These are phyloP conservation scores for Tragopan temminckii DNA, from an alignment of 2,797 vertebrate genomes.

Conservation along the genomic window DNA sequence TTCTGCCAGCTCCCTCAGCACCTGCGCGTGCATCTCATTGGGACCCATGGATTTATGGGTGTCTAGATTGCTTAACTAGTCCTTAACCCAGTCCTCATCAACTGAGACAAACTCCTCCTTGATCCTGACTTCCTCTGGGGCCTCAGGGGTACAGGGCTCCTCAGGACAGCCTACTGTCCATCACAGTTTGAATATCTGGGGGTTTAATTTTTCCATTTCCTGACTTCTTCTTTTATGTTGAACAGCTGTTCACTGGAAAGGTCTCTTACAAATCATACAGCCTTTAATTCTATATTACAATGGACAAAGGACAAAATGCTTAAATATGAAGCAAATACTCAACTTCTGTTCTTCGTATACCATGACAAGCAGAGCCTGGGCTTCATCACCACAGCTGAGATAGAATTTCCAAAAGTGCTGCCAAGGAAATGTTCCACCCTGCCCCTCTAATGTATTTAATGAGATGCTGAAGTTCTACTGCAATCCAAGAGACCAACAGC, in stretches of 20 bases:
- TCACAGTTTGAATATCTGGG: background rate
- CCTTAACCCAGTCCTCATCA: no score
- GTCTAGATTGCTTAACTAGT: no score
- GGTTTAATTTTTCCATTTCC: background rate
- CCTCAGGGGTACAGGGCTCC: no score
- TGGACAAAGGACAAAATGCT: background rate
- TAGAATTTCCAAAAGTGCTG: background rate
- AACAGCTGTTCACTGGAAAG: background rate
- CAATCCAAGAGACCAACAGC: slow-evolving; percentile 10
- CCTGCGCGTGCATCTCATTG: no score
- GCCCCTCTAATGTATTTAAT: background rate
- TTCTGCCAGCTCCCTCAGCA: no score
- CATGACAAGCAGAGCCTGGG: background rate
- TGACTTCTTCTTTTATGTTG: background rate
- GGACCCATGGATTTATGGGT: no score
- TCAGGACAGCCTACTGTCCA: background rate
- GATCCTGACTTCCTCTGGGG: no score
- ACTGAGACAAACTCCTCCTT: no score
- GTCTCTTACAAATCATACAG: background rate
- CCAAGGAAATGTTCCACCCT: background rate
- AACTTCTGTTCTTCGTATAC: background rate
- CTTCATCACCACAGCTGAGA: background rate
- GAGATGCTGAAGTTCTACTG: background rate
- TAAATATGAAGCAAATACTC: background rate
- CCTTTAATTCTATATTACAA: background rate